Evolutionary conservation across 2,113 vertebrate genomes (phyloP).

Genomic region (Stictonetta naevosa): DNA sequence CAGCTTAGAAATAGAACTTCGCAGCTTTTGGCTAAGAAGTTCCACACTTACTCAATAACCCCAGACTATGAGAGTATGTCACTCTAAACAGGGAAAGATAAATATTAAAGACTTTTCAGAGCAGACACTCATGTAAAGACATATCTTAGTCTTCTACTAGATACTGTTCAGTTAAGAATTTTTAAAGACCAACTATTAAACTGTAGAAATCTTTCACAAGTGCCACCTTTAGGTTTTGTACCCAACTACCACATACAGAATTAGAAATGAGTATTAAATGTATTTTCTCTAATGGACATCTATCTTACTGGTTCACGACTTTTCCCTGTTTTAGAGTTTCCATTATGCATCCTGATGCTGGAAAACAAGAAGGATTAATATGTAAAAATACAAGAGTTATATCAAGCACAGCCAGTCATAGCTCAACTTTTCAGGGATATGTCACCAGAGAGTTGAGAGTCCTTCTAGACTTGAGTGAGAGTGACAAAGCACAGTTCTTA

Average conservation of each 20-base stretch:
- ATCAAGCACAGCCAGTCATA: neutral
- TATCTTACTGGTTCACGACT: neutral
- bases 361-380: neutral
- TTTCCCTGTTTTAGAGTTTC: neutral
- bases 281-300: neutral
- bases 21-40: neutral
- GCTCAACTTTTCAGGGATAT: neutral
- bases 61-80: neutral
- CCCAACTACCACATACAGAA: neutral
- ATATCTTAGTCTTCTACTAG: neutral
- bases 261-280: neutral
- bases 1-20: neutral
- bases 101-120: neutral
- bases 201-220: neutral
- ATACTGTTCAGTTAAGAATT: neutral
- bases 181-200: neutral
- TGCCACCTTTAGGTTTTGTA: neutral
- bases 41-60: neutral
- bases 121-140: neutral
- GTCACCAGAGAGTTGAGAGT: neutral
- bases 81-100: neutral
- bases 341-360: neutral
- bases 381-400: neutral
- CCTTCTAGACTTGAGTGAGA: neutral
- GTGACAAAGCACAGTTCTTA: neutral